Evolutionary conservation across 2,888 invertebrate genomes (phyloP).

Genomic region (Neoaliturus tenellus): DNA sequence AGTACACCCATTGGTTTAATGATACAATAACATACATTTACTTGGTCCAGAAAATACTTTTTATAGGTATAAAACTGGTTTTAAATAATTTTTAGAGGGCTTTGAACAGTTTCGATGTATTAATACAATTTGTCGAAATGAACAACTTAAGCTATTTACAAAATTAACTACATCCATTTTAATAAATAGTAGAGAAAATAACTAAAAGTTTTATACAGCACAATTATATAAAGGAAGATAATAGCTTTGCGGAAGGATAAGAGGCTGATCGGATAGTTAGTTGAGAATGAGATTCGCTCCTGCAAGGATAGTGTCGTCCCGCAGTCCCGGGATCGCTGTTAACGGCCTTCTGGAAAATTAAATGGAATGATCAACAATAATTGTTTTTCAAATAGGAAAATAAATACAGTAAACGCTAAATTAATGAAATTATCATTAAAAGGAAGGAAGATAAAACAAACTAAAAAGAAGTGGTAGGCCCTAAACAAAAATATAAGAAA

Average conservation of each 20-base stretch:
- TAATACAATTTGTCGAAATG: background rate
- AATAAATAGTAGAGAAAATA: background rate
- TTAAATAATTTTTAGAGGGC: background rate
- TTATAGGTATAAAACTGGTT: background rate
- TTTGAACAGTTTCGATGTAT: background rate
- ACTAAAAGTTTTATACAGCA: background rate
- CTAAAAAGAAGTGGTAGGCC: too few relatives aligned
- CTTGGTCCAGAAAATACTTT: conserved; percentile 19
- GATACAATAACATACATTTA: conserved; percentile 21
- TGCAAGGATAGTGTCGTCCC: conserved; percentile 51
- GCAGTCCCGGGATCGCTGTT: conserved; percentile 30
- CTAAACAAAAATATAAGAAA: too few relatives aligned
- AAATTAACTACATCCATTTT: background rate
- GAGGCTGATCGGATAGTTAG: background rate
- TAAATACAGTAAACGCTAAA: too few relatives aligned
- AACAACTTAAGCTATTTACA: background rate
- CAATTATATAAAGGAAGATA: background rate
- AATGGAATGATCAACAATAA: too few relatives aligned
- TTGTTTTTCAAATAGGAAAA: too few relatives aligned
- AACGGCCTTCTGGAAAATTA: conserved; percentile 43
- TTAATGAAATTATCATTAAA: too few relatives aligned
- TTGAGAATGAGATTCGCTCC: conserved; percentile 54
- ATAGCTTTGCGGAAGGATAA: background rate
- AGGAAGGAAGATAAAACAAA: too few relatives aligned
- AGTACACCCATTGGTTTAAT: background rate